Evolutionary conservation across 2,113 vertebrate species (phyloP).

Genomic region (Neoarius graeffei): DNA sequence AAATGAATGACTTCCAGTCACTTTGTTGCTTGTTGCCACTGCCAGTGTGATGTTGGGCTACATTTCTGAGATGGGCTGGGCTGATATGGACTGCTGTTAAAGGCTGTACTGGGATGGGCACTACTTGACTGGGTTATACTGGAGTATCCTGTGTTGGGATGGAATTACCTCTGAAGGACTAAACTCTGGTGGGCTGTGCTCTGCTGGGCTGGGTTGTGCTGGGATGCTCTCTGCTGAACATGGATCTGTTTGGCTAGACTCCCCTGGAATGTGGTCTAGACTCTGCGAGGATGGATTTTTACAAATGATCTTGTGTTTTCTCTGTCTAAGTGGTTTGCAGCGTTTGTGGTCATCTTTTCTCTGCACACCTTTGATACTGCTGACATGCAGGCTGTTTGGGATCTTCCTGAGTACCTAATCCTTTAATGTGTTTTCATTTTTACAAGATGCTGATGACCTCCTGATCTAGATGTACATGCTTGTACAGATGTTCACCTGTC

Average conservation of each 20-base stretch:
- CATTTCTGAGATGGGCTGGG: not conserved
- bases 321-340: not conserved
- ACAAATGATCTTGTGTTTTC: not conserved
- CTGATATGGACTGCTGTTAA: not conserved
- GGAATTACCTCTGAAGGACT: not conserved
- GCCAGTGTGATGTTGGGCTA: not conserved
- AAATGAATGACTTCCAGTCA: no score
- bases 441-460: not conserved
- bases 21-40: no score
- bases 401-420: not conserved
- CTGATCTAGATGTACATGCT: not conserved
- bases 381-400: not conserved
- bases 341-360: constrained; percentile 14
- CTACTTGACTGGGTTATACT: not conserved
- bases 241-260: not conserved
- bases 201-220: not conserved
- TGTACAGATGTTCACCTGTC: not conserved
- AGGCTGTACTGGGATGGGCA: not conserved
- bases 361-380: not conserved
- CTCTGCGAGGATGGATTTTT: not conserved
- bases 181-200: no score
- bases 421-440: not conserved
- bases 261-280: not conserved
- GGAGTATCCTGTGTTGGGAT: not conserved
- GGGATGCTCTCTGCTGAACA: not conserved